phyloP scores from a whole-genome alignment of 2,113 vertebrate genomes.

The Vanacampus margaritifer region DNA sequence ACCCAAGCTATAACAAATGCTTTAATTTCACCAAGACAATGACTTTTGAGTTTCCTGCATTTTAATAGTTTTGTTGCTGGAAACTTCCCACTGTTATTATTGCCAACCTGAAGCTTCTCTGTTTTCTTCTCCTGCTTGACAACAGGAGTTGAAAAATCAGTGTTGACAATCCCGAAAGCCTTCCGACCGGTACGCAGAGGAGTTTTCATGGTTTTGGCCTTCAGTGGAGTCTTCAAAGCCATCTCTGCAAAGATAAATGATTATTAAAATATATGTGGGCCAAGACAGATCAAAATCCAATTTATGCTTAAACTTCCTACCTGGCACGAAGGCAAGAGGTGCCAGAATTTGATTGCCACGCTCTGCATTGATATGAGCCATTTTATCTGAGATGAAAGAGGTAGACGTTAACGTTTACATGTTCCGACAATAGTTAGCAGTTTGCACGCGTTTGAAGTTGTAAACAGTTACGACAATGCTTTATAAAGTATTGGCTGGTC shows the following conservation, averaged over 20 bases:
- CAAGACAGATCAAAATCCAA: not conserved
- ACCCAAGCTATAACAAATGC: too few relatives aligned
- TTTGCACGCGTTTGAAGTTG: not conserved
- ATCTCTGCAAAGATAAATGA: constrained; percentile 33
- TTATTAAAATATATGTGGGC: not conserved
- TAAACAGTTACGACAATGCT: not conserved
- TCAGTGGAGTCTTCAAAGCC: constrained; percentile 33
- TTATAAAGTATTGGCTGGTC: not conserved
- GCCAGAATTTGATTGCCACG: constrained; percentile 38
- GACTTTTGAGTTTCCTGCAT: not conserved
- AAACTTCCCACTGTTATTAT: not conserved
- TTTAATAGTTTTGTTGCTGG: not conserved
- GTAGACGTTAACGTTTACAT: not conserved
- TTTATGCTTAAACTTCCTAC: not conserved
- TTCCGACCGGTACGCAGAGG: constrained; percentile 49
- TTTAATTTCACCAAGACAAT: too few relatives aligned
- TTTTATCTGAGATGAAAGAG: constrained; percentile 29
- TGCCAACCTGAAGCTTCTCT: constrained; percentile 43
- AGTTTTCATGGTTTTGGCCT: constrained; percentile 36
- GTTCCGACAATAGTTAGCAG: not conserved
- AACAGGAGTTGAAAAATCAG: constrained; percentile 33
- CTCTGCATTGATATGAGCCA: constrained; percentile 49
- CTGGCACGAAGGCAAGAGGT: constrained; percentile 6
- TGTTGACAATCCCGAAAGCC: constrained; percentile 53
- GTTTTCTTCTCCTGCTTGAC: constrained; percentile 45